Base-by-base conservation (phyloP, 2,797 vertebrate species). In the Muscicapa striata region DNA sequence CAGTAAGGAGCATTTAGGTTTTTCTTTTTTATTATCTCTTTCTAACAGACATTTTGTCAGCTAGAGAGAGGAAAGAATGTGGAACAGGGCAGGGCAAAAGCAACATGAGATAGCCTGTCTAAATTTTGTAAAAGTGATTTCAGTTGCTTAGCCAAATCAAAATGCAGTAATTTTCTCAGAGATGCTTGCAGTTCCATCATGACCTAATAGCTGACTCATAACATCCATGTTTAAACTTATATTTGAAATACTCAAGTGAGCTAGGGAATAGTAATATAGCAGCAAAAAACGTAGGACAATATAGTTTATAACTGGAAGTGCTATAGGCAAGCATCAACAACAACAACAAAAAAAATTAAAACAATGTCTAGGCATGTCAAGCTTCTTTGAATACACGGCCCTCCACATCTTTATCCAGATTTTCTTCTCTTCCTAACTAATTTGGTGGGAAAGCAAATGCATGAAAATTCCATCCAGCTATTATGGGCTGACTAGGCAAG, bases 301-400 rank as follows among this genome's bases (percentile, higher is more conserved):
- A 9, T 36, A 54, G n/a, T 58, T 85, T 62, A 5, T 54, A 79
- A 62, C 0, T 51, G 21, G 4, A 81, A 87, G n/a, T 24, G 14
- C 21, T 38, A 49, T 3, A 63, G 10, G 12, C 32, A 59, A 40
- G 10, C 27, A 29, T 23, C 22, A 81, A 55, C 19, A 66, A 83
- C 15, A 43, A 48, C 15, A 43, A 49, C 2, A 29, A 52, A 29
- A 52, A 32, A 27, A 34, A 26, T 17, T 11, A 24, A 64, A 67
- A 10, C 2, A 62, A 6, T 16, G 11, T n/a, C 54, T 30, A 72
- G 9, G 21, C 10, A 41, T 68, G 72, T 89, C 32, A 38, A 3
- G 2, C 32, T 73, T 61, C 59, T 76, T 73, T 46, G 45, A 79
- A 59, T 22, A 55, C 5, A 68, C 0, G 0, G 27, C 38, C 29